A percentile compares a stretch with the other conserved stretches of the same genome.
These are phyloP conservation scores for Colletes gigas DNA, from an alignment of 1,140 invertebrate species.

Conservation along the genomic window DNA sequence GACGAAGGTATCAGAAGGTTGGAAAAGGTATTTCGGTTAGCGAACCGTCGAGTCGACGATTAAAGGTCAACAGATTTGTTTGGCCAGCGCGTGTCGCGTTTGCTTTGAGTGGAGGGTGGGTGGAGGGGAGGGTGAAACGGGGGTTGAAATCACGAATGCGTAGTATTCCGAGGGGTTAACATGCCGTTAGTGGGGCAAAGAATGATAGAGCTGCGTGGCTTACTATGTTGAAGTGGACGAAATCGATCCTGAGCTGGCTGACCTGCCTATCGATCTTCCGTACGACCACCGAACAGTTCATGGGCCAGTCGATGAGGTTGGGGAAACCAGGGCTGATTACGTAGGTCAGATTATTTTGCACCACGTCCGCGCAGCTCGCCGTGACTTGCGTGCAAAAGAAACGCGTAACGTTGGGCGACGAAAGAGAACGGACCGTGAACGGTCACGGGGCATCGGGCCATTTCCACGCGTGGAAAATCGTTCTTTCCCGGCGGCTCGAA, in stretches of 20 bases:
- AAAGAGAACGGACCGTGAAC: neutral
- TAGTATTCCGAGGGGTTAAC: constrained; percentile 40
- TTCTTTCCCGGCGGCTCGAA: neutral
- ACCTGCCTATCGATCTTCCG: constrained; percentile 88
- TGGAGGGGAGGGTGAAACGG: too few relatives aligned
- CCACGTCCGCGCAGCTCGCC: constrained; percentile 87
- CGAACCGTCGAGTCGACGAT: constrained; percentile 1
- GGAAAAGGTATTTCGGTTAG: constrained; percentile 9
- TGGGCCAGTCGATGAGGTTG: constrained; percentile 84
- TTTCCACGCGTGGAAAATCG: neutral
- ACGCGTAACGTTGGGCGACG: neutral
- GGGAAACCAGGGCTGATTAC: constrained; percentile 92
- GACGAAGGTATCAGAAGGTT: neutral
- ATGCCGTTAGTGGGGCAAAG: constrained; percentile 50
- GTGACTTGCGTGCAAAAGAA: constrained; percentile 83
- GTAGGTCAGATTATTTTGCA: constrained; percentile 92
- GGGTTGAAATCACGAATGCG: constrained; percentile 29
- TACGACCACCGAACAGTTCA: constrained; percentile 85
- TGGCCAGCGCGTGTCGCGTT: neutral
- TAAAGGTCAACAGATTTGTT: constrained; percentile 2
- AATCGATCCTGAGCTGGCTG: constrained; percentile 89
- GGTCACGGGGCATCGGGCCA: too few relatives aligned
- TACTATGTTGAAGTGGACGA: constrained; percentile 90
- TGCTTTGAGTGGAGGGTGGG: too few relatives aligned
- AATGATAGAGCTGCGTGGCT: constrained; percentile 68